These are phyloP conservation scores for Hippocampus comes DNA, from an alignment of 2,113 vertebrate species.

Conservation along the genomic window DNA sequence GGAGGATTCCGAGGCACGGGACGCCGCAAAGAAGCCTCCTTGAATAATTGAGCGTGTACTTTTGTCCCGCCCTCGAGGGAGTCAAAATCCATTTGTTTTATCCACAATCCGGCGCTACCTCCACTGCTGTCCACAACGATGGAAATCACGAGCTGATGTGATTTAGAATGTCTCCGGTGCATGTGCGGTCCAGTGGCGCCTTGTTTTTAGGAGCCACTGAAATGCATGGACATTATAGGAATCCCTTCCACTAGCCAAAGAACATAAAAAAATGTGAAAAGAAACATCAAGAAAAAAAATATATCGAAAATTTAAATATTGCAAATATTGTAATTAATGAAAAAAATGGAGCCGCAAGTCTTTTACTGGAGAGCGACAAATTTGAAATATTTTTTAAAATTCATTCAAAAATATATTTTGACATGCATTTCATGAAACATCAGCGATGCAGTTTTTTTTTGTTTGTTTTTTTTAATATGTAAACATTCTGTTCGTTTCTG, in stretches of 20 bases:
- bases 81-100: neutral
- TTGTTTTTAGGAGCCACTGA: neutral
- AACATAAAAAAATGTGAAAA: neutral
- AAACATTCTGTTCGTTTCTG: neutral
- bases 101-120: neutral
- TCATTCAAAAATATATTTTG: neutral
- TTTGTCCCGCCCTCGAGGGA: neutral
- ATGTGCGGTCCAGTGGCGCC: neutral
- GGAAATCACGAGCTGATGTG: neutral
- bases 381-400: too few relatives aligned
- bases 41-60: neutral
- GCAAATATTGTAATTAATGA: too few relatives aligned
- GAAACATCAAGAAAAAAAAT: too few relatives aligned
- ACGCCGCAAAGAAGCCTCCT: neutral
- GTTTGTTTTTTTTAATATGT: too few relatives aligned
- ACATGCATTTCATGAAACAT: neutral
- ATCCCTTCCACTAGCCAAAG: too few relatives aligned
- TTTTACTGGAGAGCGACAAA: too few relatives aligned
- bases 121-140: neutral
- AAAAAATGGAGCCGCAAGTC: too few relatives aligned
- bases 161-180: neutral
- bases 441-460: neutral
- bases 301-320: neutral
- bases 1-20: neutral
- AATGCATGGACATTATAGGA: too few relatives aligned